These are phyloP conservation scores for Phalera bucephala DNA, from an alignment of 2,888 invertebrate species.

Conservation along the genomic window DNA sequence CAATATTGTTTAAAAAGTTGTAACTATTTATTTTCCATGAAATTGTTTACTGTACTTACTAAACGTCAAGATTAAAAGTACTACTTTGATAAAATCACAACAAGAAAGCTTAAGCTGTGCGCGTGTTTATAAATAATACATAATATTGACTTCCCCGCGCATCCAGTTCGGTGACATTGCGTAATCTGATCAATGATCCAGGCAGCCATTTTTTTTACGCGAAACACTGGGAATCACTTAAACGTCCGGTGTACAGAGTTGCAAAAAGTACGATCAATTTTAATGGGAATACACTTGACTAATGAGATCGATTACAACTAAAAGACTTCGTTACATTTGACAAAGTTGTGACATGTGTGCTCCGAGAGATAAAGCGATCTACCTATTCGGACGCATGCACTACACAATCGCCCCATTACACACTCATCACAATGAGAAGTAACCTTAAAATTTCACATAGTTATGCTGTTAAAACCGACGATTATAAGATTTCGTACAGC, in stretches of 20 bases:
- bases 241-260: constrained; percentile 54
- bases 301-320: constrained; percentile 48
- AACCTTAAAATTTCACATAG: constrained; percentile 76
- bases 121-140: constrained; percentile 62
- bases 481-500: constrained; percentile 77
- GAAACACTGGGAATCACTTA: constrained; percentile 68
- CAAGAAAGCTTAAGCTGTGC: constrained; percentile 37
- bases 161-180: constrained; percentile 78
- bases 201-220: constrained; percentile 58
- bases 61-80: too few relatives aligned
- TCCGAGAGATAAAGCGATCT: constrained; percentile 2
- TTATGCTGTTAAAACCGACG: constrained; percentile 76
- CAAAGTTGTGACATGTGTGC: constrained; percentile 21
- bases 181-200: constrained; percentile 79
- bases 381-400: constrained; percentile 18
- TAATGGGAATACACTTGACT: constrained; percentile 46
- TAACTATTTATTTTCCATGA: too few relatives aligned
- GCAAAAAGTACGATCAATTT: constrained; percentile 50
- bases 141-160: constrained; percentile 59
- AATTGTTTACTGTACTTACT: too few relatives aligned
- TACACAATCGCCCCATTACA: constrained; percentile 43
- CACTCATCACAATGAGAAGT: constrained; percentile 68
- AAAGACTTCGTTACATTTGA: constrained; percentile 20
- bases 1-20: too few relatives aligned
- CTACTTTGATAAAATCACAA: constrained; percentile 28